These are phyloP conservation scores for Nineta flava DNA, from an alignment of 2,888 invertebrate genomes.

Conservation along the genomic window DNA sequence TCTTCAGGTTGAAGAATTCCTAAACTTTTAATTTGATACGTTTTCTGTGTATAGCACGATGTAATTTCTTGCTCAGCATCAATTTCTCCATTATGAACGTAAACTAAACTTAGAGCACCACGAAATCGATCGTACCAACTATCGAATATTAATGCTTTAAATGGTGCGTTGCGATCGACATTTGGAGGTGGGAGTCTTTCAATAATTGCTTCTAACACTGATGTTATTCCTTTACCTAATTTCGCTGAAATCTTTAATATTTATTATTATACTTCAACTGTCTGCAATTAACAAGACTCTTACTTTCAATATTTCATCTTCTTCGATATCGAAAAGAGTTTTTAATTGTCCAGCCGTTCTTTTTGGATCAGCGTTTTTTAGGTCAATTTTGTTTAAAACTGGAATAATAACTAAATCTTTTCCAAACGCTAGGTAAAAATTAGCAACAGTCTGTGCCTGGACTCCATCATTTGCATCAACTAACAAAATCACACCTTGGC, in stretches of 20 bases:
- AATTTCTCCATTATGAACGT: conserved; percentile 61
- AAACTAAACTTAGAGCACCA: conserved; percentile 63
- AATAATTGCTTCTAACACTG: conserved; percentile 63
- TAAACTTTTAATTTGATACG: conserved; percentile 62
- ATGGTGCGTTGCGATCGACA: conserved; percentile 38
- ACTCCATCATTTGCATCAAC: conserved; percentile 94
- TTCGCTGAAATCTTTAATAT: conserved; percentile 67
- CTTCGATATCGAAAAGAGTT: conserved; percentile 65
- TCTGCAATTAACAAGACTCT: conserved; percentile 4
- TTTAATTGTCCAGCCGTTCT: conserved; percentile 63
- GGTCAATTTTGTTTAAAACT: conserved; percentile 91
- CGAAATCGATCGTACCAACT: conserved; percentile 84
- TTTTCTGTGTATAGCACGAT: conserved; percentile 52
- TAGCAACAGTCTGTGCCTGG: conserved; percentile 96
- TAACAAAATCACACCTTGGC: conserved; percentile 86
- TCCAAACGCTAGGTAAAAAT: conserved; percentile 79
- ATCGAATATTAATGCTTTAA: conserved; percentile 79
- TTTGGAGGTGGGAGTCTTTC: conserved; percentile 60
- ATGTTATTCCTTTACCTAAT: conserved; percentile 65
- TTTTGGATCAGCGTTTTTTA: conserved; percentile 79
- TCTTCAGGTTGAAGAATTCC: conserved; percentile 69
- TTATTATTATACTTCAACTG: no score
- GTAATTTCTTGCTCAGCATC: conserved; percentile 59
- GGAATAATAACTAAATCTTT: conserved; percentile 73
- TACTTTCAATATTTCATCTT: conserved; percentile 57